Evolutionary conservation across 1,140 invertebrate genomes (phyloP).

Genomic region (Cyphomyrmex costatus): DNA sequence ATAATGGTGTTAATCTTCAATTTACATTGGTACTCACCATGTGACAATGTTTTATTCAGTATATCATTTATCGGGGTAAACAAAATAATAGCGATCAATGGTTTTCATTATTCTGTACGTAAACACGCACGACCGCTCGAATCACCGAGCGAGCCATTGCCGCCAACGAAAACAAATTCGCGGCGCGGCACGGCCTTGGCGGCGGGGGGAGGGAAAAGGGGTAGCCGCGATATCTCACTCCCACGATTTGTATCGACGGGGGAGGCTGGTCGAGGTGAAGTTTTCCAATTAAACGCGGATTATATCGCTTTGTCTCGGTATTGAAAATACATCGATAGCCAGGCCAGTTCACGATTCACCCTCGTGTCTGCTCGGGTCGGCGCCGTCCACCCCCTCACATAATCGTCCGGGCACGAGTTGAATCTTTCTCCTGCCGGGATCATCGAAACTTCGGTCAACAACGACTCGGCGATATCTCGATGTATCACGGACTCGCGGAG

Average conservation of each 20-base stretch:
- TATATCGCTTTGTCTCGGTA: conserved; percentile 86
- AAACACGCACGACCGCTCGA: conserved; percentile 46
- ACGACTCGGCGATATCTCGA: conserved; percentile 78
- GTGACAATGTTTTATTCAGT: conserved; percentile 50
- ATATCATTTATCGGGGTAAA: conserved; percentile 48
- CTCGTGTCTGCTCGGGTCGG: conserved; percentile 51
- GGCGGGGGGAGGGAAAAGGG: not conserved
- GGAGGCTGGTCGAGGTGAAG: conserved; percentile 76
- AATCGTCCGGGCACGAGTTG: conserved; percentile 72
- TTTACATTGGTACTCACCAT: not conserved
- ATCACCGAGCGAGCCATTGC: conserved; percentile 30
- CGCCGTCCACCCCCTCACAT: conserved; percentile 63
- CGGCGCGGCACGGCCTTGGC: conserved; percentile 45
- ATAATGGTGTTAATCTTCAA: not conserved
- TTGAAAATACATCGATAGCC: conserved; percentile 85
- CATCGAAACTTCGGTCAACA: conserved; percentile 82
- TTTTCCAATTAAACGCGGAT: conserved; percentile 86
- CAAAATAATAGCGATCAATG: conserved; percentile 55
- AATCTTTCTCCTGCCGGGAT: conserved; percentile 73
- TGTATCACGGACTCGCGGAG: conserved; percentile 71
- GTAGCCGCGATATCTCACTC: conserved; percentile 66
- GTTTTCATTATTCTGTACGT: conserved; percentile 51
- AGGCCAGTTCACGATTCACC: conserved; percentile 48
- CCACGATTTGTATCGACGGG: conserved; percentile 77
- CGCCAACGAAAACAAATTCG: conserved; percentile 62